Evolutionary conservation across 2,113 vertebrate genomes (phyloP), one percentile per base, ranked within the genome.

Genomic region (Podarcis cretensis): DNA sequence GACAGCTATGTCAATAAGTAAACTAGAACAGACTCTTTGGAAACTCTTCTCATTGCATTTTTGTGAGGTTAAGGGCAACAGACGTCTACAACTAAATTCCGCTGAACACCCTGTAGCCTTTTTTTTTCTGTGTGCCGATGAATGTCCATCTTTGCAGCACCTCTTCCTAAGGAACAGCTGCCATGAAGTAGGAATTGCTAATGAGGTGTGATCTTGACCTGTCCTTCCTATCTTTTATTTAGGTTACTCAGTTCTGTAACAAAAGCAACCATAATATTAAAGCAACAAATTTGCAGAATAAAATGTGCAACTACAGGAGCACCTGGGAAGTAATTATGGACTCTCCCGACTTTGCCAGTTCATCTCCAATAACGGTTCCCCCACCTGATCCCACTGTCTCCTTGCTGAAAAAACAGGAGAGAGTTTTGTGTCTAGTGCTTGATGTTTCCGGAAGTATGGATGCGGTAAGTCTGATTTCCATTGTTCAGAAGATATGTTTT

Each of bases 251-350:
- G 83, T 97, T 97, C 92, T 97, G 97, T 90, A 87, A 95, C 83
- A 48, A 85, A 79, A 27, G 78, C 6, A 96, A 90, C 27, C 97
- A 98, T 85, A 97, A 97, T 16, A 21, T 0, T 2, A 91, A 97
- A 77, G 96, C 97, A 89, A 95, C 96, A 91, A 98, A 96, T 89
- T 89, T 95, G 88, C 97, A 98, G 75, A 98, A 97, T 92, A 92
- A 93, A 91, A 95, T 97, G 77, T 97, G 97, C 81, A 84, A 92
- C 76, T 79, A 75, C 68, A 96, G 83, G 89, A 96, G 96, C 78
- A 95, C 94, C 0, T 96, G 96, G 97, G 95, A 96, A 20, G 73
- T 97, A 66, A 97, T 97, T 85, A 94, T 74, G 86, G 65, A 92
- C 4, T 97, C 97, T 30, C 35, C 88, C 2, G 97, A 97, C 89